phyloP scores from a whole-genome alignment of 2,888 invertebrate genomes.

The Caenorhabditis afra region DNA sequence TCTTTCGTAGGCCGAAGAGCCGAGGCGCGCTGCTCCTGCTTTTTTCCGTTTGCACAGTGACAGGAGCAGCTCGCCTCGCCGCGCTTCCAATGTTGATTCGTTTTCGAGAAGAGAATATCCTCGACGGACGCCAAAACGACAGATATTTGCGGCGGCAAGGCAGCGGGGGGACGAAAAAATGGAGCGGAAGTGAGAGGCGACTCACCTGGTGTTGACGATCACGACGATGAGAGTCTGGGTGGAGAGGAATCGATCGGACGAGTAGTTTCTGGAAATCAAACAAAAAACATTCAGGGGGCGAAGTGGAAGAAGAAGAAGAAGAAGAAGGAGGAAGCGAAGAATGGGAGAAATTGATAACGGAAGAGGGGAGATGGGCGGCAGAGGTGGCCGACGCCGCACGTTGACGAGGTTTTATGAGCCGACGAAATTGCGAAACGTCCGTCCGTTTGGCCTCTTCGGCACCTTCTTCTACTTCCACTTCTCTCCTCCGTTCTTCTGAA shows the following conservation, averaged over 20 bases:
- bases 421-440: constrained; percentile 38
- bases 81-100: constrained; percentile 47
- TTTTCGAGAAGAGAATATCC: constrained; percentile 24
- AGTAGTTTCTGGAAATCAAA: constrained; percentile 25
- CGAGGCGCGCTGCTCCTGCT: constrained; percentile 12
- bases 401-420: constrained; percentile 58
- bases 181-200: background rate
- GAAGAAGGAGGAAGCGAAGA: constrained; percentile 12
- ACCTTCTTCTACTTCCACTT: too few species aligned
- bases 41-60: constrained; percentile 52
- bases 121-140: constrained; percentile 15
- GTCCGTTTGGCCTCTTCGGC: background rate
- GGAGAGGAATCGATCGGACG: constrained; percentile 13
- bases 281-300: too few species aligned
- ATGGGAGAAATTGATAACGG: constrained; percentile 50
- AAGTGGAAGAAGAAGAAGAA: constrained; percentile 10
- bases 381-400: constrained; percentile 23
- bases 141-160: constrained; percentile 30
- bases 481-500: constrained; percentile 28
- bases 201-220: constrained; percentile 48
- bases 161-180: constrained; percentile 1
- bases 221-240: constrained; percentile 36
- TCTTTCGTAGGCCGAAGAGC: background rate
- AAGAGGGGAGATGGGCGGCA: constrained; percentile 25
- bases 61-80: constrained; percentile 22